phyloP scores from a whole-genome alignment of 2,888 invertebrate species.

The Volucella inanis region DNA sequence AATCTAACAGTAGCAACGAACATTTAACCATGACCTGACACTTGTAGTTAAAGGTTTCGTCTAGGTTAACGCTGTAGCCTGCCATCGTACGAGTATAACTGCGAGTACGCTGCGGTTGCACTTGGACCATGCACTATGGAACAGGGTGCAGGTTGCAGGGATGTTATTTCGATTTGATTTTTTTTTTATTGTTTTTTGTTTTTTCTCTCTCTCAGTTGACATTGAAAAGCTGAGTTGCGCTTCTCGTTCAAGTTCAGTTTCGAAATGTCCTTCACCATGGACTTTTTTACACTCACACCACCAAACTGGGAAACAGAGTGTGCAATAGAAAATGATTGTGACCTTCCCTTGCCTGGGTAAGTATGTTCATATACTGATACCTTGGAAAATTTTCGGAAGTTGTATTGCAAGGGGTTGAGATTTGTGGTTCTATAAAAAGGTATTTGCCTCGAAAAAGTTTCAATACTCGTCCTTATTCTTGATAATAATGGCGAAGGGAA shows the following conservation, averaged over 20 bases:
- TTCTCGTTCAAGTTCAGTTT: conserved; percentile 74
- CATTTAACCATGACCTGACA: conserved; percentile 72
- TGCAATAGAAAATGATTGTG: conserved; percentile 15
- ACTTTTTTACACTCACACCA: conserved; percentile 43
- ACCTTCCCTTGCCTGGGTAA: conserved; percentile 28
- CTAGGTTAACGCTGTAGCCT: conserved; percentile 58
- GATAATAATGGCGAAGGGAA: not conserved
- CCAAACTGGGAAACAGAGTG: not conserved
- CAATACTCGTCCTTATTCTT: conserved; percentile 4
- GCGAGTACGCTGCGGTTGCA: conserved; percentile 16
- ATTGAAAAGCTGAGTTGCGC: conserved; percentile 73
- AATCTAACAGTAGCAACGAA: conserved; percentile 16
- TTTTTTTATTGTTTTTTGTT: not conserved
- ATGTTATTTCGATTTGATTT: not conserved
- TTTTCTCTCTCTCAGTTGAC: conserved; percentile 33
- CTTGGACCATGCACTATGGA: not conserved
- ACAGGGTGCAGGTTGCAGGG: not conserved
- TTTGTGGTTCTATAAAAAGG: conserved; percentile 24
- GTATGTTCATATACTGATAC: not conserved
- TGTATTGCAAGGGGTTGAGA: conserved; percentile 40
- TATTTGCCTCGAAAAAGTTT: not conserved
- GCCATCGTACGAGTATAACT: conserved; percentile 16
- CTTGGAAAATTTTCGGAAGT: conserved; percentile 49
- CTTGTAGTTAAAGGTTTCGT: conserved; percentile 73
- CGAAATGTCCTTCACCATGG: conserved; percentile 74